Evolutionary conservation across 2,797 vertebrate species (phyloP).

Genomic region (Melanotaenia pygmaea): DNA sequence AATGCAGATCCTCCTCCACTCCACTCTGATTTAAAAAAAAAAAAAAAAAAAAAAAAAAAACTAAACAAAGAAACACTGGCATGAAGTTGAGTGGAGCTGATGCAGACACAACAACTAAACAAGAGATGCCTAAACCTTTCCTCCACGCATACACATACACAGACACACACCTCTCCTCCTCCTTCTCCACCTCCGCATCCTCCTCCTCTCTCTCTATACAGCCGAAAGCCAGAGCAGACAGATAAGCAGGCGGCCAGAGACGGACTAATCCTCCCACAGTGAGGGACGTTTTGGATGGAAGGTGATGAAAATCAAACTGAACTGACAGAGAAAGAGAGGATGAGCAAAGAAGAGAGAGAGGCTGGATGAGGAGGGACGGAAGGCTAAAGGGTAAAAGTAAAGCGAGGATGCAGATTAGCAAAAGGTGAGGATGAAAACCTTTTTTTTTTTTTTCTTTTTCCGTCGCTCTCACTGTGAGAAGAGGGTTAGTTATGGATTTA

Average conservation of each 20-base stretch:
- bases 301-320: constrained; percentile 61
- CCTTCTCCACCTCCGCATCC: constrained; percentile 33
- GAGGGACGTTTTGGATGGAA: constrained; percentile 58
- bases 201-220: constrained; percentile 39
- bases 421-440: constrained; percentile 41
- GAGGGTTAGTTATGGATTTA: constrained; percentile 26
- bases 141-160: constrained; percentile 9
- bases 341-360: constrained; percentile 14
- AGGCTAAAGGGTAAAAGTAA: constrained; percentile 51
- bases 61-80: constrained; percentile 5
- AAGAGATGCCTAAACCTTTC: constrained; percentile 52
- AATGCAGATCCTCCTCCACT: constrained; percentile 49
- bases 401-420: constrained; percentile 56
- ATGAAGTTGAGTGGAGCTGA: constrained; percentile 57
- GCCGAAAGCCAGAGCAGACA: constrained; percentile 77
- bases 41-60: not conserved
- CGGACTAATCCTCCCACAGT: constrained; percentile 84
- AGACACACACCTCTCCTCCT: constrained; percentile 21
- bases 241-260: constrained; percentile 83
- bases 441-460: constrained; percentile 40
- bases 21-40: not conserved
- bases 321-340: constrained; percentile 34
- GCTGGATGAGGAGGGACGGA: constrained; percentile 22
- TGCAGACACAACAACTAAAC: constrained; percentile 60
- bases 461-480: constrained; percentile 31